Evolutionary conservation across 2,113 vertebrate genomes (phyloP), one percentile per base, ranked within the genome.

Genomic region (Oxyruncus cristatus): DNA sequence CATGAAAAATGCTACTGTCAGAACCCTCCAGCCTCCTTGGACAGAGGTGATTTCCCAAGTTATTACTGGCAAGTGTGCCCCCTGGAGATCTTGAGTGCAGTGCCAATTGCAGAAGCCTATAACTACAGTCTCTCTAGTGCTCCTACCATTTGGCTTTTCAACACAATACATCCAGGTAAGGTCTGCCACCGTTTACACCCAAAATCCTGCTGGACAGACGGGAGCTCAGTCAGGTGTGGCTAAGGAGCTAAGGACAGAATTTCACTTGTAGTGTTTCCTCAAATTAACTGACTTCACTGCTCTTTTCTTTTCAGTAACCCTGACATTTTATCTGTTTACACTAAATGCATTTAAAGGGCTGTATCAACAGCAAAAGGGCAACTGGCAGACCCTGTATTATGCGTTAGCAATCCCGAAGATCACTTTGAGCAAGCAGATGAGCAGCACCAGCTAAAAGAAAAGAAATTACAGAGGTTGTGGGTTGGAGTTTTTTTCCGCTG

Each of bases 261-360:
- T 56, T 27, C 61, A 14, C 47, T 49, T 3, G 35, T 13, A 46
- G 42, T 15, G 30, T 87, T 92, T 27, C 47, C 88, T 80, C 75
- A 89, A 85, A 81, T 79, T 19, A 75, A 61, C 37, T 50, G 56
- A 71, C 61, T 91, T 23, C 0, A 4, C 13, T 65, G 56, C 70
- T 92, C 42, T 95, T 67, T 84, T 65, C 80, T n/a, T 47, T 28
- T 10, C 70, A 79, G 44, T 62, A 35, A 33, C 49, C 15, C 49
- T 68, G 84, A 91, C 87, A 78, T 95, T 94, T 95, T 91, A 68
- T 77, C 65, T 91, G 66, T 87, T 92, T 82, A 78, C 35, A 75
- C 73, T 65, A 52, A 77, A 67, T 26, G 56, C 68, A 47, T 2
- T 4, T 68, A 67, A 52, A 63, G 41, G 68, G 56, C 62, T 89